Conservation (phyloP, 2,113 vertebrate genomes). For the Neogale vison region DNA sequence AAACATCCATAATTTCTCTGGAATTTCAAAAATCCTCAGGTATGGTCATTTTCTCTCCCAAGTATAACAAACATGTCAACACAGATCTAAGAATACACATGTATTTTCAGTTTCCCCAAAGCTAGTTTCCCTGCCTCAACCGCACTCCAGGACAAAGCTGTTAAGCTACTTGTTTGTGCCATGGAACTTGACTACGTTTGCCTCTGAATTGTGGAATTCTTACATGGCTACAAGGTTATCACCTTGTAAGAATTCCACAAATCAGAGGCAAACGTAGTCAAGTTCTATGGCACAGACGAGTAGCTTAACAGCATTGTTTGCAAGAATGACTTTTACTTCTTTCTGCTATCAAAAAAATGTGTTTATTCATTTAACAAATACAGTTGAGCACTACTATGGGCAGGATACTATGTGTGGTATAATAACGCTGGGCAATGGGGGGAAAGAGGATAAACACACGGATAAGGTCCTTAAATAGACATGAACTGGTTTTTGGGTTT, state of each 20-base stretch:
- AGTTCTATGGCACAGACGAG: neutral
- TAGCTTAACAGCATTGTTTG: neutral
- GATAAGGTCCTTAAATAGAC: neutral
- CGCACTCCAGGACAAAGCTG: neutral
- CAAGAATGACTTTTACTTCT: neutral
- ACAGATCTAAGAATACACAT: neutral
- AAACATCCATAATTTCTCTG: neutral
- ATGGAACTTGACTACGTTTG: neutral
- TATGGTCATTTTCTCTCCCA: neutral
- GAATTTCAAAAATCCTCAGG: neutral
- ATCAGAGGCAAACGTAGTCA: neutral
- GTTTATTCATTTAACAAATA: neutral
- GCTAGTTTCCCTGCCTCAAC: rapidly evolving
- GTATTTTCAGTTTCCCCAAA: neutral
- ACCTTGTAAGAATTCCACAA: neutral
- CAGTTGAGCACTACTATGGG: neutral
- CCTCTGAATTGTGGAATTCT: neutral
- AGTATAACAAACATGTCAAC: neutral
- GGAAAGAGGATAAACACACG: neutral
- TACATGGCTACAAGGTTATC: rapidly evolving
- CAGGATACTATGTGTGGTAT: neutral
- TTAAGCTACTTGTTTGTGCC: neutral
- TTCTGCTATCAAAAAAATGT: neutral
- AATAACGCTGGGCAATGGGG: neutral
- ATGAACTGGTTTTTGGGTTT: neutral